Evolutionary conservation across 1,140 invertebrate species (phyloP).

Genomic region (Cydia fagiglandana): DNA sequence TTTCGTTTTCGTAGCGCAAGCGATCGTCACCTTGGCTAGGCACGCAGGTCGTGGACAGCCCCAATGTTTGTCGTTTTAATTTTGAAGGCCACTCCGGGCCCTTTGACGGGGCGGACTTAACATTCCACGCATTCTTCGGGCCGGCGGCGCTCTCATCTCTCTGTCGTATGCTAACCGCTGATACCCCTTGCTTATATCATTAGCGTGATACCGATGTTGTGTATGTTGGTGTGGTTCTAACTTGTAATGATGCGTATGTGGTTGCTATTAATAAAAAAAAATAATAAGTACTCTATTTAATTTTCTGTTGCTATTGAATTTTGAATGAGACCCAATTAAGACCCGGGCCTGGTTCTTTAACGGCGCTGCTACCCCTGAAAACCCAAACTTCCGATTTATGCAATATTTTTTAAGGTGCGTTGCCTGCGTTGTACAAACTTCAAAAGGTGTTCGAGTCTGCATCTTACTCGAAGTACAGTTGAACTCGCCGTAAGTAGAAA

Average conservation of each 20-base stretch:
- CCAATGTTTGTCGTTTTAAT: conserved; percentile 66
- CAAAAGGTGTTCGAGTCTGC: too few relatives aligned
- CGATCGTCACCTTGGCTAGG: not conserved
- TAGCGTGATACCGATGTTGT: not conserved
- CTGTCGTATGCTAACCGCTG: conserved; percentile 30
- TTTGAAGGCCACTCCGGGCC: conserved; percentile 59
- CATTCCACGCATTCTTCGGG: conserved; percentile 54
- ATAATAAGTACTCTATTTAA: too few relatives aligned
- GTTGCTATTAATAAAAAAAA: too few relatives aligned
- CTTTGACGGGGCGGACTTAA: conserved; percentile 61
- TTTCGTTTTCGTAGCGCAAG: not conserved
- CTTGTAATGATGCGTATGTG: too few relatives aligned
- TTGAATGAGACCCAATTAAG: too few relatives aligned
- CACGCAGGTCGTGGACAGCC: conserved; percentile 46
- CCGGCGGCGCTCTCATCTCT: conserved; percentile 45
- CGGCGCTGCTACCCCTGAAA: too few relatives aligned
- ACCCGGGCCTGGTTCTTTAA: too few relatives aligned
- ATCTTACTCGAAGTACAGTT: too few relatives aligned
- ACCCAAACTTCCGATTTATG: too few relatives aligned
- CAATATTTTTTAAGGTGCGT: too few relatives aligned
- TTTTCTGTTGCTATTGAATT: too few relatives aligned
- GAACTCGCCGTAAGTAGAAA: not conserved
- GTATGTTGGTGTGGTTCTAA: not conserved
- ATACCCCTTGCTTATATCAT: conserved; percentile 32
- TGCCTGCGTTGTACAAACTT: too few relatives aligned